phyloP scores from a whole-genome alignment of 2,888 invertebrate species.

The Atethmia centrago region DNA sequence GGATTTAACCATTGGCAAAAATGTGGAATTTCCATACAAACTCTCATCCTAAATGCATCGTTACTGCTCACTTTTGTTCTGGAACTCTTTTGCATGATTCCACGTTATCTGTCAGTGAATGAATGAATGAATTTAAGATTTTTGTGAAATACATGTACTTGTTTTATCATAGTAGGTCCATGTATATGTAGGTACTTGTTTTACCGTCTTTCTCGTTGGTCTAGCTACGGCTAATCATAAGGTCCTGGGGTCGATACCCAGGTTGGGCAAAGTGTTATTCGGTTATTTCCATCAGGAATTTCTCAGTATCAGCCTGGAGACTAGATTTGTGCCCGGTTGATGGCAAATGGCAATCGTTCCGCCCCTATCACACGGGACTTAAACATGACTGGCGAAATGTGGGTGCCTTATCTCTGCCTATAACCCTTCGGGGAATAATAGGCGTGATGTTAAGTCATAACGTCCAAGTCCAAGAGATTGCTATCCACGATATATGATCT shows the following conservation, averaged over 20 bases:
- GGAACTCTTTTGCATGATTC: too few relatives aligned
- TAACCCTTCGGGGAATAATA: not conserved
- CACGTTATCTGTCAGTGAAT: not conserved
- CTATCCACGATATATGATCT: not conserved
- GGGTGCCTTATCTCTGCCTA: too few relatives aligned
- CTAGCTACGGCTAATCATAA: too few relatives aligned
- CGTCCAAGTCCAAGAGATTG: not conserved
- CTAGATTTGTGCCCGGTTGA: not conserved
- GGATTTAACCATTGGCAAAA: not conserved
- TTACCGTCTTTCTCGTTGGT: not conserved
- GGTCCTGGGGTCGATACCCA: too few relatives aligned
- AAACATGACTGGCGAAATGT: not conserved
- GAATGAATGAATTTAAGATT: not conserved
- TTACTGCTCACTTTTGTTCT: too few relatives aligned
- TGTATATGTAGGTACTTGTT: not conserved
- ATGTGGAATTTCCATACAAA: not conserved
- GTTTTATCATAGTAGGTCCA: not conserved
- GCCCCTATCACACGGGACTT: too few relatives aligned
- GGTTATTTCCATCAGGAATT: too few relatives aligned
- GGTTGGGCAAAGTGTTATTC: too few relatives aligned
- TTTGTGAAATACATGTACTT: not conserved
- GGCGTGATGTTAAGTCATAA: not conserved
- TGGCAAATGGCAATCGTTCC: too few relatives aligned
- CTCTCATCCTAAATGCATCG: too few relatives aligned
- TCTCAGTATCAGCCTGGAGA: too few relatives aligned